Percentiles rank a stretch among this genome's conserved stretches.
phyloP scores from a whole-genome alignment of 2,797 vertebrate species.

The Carapus acus region DNA sequence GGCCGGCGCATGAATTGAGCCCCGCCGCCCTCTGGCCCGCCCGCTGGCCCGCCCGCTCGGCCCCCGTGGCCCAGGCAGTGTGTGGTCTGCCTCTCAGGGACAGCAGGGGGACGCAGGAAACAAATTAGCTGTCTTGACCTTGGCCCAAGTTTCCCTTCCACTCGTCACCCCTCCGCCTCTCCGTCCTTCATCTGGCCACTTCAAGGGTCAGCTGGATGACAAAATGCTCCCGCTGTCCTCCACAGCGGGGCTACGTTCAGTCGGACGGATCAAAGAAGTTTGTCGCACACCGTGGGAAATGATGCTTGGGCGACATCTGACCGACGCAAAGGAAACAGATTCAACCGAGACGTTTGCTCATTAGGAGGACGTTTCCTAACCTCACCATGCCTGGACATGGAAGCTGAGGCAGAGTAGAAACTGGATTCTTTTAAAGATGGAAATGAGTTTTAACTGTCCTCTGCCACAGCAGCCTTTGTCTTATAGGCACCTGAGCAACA shows the following conservation, averaged over 20 bases:
- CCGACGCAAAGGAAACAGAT: too few relatives aligned
- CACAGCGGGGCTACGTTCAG: constrained; percentile 51
- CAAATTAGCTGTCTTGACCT: constrained; percentile 82
- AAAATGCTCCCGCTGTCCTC: constrained; percentile 58
- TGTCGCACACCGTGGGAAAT: constrained; percentile 43
- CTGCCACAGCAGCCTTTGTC: constrained; percentile 8
- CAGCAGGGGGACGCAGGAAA: constrained; percentile 70
- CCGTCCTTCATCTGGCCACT: constrained; percentile 66
- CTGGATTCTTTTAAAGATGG: constrained; percentile 22
- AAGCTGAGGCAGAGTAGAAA: too few relatives aligned
- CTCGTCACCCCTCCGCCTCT: constrained; percentile 46
- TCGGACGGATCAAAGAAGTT: constrained; percentile 32
- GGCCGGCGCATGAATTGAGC: constrained; percentile 54
- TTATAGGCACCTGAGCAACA: constrained; percentile 37
- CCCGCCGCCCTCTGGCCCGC: constrained; percentile 57
- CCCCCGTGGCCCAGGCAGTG: constrained; percentile 65
- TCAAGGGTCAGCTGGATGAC: constrained; percentile 73
- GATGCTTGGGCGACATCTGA: constrained; percentile 36
- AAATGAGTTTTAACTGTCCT: constrained; percentile 38
- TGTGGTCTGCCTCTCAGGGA: constrained; percentile 72
- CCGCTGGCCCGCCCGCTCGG: constrained; percentile 70
- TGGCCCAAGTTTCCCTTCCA: constrained; percentile 72
- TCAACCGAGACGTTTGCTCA: too few relatives aligned
- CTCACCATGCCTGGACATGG: too few relatives aligned
- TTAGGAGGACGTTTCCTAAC: too few relatives aligned